Conservation (phyloP, 1,140 invertebrate genomes). For the Zelostemma sp. region DNA sequence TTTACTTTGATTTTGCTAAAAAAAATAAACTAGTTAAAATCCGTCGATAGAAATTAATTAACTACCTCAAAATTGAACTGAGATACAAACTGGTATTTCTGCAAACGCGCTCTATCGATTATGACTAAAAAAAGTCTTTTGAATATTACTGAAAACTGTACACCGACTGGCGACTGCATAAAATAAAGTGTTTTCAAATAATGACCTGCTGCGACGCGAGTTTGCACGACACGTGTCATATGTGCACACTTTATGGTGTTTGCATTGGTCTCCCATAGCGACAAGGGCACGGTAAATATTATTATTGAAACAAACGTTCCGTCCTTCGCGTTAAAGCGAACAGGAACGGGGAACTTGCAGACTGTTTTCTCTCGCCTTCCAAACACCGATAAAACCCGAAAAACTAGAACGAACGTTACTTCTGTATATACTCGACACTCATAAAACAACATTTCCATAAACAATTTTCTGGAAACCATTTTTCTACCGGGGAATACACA, state of each 20-base stretch:
- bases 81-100: too few relatives aligned
- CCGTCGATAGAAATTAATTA: too few relatives aligned
- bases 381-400: too few relatives aligned
- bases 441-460: background rate
- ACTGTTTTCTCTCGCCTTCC: slow-evolving; percentile 11
- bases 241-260: slow-evolving; percentile 46
- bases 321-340: background rate
- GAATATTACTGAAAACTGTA: too few relatives aligned
- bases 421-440: background rate
- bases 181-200: background rate
- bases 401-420: background rate
- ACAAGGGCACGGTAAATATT: slow-evolving; percentile 49
- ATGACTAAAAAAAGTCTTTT: too few relatives aligned
- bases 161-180: background rate
- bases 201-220: slow-evolving; percentile 7
- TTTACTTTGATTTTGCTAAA: too few relatives aligned
- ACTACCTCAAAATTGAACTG: too few relatives aligned
- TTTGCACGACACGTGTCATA: slow-evolving; percentile 32
- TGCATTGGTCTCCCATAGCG: slow-evolving; percentile 46
- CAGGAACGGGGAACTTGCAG: slow-evolving; percentile 1
- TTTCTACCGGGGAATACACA: too few relatives aligned
- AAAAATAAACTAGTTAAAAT: too few relatives aligned
- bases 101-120: too few relatives aligned
- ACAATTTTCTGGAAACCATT: too few relatives aligned
- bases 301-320: slow-evolving; percentile 32